Conservation (phyloP, 1,140 invertebrate genomes). For the Eriocheir sinensis region DNA sequence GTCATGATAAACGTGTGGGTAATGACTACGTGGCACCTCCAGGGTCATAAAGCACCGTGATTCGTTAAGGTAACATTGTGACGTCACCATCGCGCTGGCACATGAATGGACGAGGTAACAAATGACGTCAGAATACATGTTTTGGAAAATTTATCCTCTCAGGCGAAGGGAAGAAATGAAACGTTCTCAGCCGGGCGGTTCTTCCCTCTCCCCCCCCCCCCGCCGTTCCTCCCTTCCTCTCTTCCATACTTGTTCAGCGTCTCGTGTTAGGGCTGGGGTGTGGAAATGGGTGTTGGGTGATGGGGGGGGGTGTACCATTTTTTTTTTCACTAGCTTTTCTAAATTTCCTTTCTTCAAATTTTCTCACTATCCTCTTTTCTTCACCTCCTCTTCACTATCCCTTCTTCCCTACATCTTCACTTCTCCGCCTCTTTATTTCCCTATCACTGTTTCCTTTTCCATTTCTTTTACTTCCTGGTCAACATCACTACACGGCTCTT, state of each 20-base stretch:
- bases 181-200: neutral
- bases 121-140: slow-evolving; percentile 56
- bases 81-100: slow-evolving; percentile 54
- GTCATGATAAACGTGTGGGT: neutral
- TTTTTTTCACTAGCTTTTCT: neutral
- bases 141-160: slow-evolving; percentile 52
- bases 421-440: neutral
- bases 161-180: neutral
- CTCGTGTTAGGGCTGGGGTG: neutral
- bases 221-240: neutral
- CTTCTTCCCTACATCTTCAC: neutral
- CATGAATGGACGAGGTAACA: slow-evolving; percentile 66
- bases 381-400: neutral
- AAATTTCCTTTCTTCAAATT: neutral
- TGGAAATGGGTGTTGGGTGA: neutral
- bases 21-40: slow-evolving; percentile 61
- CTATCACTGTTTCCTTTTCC: neutral
- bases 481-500: neutral
- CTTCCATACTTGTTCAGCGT: neutral
- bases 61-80: slow-evolving; percentile 77
- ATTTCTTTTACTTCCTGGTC: neutral
- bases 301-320: neutral
- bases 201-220: neutral
- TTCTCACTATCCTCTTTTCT: slow-evolving; percentile 2
- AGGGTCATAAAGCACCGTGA: slow-evolving; percentile 71